Percentiles rank a stretch among this genome's conserved stretches.
These are phyloP conservation scores for Galemys pyrenaicus DNA, from an alignment of 2,113 vertebrate genomes.

Conservation along the genomic window DNA sequence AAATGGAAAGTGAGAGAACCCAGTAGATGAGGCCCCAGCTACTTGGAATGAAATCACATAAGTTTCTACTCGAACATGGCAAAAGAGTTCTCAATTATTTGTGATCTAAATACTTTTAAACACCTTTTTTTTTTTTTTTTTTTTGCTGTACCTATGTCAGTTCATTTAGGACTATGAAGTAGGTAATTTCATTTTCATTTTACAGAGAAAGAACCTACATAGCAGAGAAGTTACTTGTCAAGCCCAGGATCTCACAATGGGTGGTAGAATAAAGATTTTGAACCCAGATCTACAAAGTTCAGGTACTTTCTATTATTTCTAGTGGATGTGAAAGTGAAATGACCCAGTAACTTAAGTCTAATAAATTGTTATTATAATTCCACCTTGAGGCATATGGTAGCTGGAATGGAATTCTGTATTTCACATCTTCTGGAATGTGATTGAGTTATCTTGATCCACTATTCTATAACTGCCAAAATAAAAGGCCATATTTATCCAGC, in stretches of 20 bases:
- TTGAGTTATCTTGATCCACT: neutral
- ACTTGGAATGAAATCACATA: neutral
- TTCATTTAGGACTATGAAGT: neutral
- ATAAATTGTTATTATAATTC: neutral
- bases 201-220: neutral
- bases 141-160: neutral
- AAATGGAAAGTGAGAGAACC: neutral
- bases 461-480: neutral
- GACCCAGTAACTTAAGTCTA: neutral
- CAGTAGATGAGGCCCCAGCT: neutral
- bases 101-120: neutral
- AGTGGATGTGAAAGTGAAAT: neutral
- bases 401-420: neutral
- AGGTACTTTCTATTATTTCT: neutral
- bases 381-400: neutral
- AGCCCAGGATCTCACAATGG: neutral
- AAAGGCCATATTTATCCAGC: neutral
- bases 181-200: neutral
- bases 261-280: neutral
- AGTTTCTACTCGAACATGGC: neutral
- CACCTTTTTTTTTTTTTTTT: too few relatives aligned
- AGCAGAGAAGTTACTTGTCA: neutral
- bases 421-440: neutral
- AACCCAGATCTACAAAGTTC: neutral
- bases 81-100: neutral